phyloP scores from a whole-genome alignment of 2,797 vertebrate genomes.

The Amblyraja radiata region DNA sequence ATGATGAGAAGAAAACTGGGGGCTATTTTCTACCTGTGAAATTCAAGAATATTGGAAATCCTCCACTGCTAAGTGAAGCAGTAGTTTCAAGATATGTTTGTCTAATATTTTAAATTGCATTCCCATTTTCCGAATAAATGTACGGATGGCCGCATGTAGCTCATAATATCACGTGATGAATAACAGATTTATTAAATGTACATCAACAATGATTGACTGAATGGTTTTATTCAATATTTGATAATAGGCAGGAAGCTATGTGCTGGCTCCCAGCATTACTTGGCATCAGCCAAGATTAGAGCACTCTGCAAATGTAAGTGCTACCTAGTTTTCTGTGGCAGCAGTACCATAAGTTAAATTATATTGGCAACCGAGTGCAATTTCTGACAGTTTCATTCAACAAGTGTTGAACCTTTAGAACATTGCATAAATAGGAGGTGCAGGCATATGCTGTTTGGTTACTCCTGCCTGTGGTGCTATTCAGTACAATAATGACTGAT shows the following conservation, averaged over 20 bases:
- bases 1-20: no score
- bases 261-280: neutral
- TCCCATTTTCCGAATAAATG: neutral
- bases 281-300: neutral
- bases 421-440: no score
- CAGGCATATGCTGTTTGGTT: no score
- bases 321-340: neutral
- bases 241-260: neutral
- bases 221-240: neutral
- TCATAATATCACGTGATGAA: neutral
- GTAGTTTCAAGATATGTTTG: neutral
- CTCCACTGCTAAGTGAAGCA: neutral
- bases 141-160: no score
- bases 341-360: neutral
- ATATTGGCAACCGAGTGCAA: neutral
- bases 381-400: neutral
- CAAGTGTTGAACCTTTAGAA: neutral
- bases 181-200: neutral
- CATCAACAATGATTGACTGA: neutral
- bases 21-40: neutral
- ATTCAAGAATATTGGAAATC: neutral
- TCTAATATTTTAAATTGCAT: neutral
- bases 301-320: neutral
- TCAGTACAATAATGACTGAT: no score
- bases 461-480: no score